Evolutionary conservation across 2,113 vertebrate species (phyloP), one percentile per base, ranked within the genome.

Genomic region (Datnioides undecimradiatus): DNA sequence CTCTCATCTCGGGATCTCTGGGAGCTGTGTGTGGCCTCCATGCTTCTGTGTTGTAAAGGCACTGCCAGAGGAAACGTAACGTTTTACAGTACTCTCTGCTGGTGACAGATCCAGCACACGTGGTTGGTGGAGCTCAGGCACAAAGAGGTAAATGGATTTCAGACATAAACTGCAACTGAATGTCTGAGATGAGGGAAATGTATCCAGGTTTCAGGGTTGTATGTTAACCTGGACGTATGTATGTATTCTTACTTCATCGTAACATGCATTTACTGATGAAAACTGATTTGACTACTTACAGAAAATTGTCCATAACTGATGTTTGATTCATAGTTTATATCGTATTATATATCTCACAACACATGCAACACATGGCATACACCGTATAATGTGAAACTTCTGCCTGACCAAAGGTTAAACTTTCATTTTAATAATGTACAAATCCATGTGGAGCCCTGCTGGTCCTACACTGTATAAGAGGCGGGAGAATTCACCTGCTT

Each of bases 11-110:
- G 90, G 94, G 95, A 92, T 76, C 87, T 88, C 84, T 92, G 79
- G 17, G 88, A 95, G 87, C 93, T 90, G 96, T 95, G 95, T 95
- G 96, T 96, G 96, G 96, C 93, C 96, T 88, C 80, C 36, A 59
- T 76, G 88, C 80, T 82, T 89, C 87, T 77, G 87, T 92, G 91
- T 93, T 96, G 94, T 95, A 95, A 96, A 96, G 91, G 90, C 92
- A 70, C 51, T 60, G 86, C 86, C 92, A 93, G 91, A 95, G 94
- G 92, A 95, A 96, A 92, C 88, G 88, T 93, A 95, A 93, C 88
- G 86, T 94, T 94, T 93, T 86, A 93, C 90, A 92, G 84, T 88
- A 80, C 76, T 81, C 86, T 79, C 74, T 64, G 1, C 83, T 83
- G 91, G 82, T 91, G 91, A 93, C 87, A 91, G 90, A 93, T 92